These are phyloP conservation scores for Shinisaurus crocodilurus DNA, from an alignment of 2,113 vertebrate genomes.

Conservation along the genomic window DNA sequence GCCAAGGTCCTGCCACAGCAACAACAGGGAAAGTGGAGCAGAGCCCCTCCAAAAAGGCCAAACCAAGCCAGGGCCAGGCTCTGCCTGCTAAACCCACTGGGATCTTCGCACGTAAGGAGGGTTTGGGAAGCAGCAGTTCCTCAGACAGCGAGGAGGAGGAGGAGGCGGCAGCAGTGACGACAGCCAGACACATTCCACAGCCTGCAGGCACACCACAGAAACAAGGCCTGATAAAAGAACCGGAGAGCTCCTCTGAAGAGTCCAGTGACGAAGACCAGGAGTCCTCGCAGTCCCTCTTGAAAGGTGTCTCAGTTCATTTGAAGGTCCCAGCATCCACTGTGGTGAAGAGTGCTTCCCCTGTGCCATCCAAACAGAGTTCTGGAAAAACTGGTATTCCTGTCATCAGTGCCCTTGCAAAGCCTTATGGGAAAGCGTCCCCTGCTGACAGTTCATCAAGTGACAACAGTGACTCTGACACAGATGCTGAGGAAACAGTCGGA, in stretches of 20 bases:
- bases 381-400: conserved; percentile 19
- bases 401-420: conserved; percentile 17
- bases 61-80: neutral
- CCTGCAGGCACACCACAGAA: conserved; percentile 49
- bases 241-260: conserved; percentile 66
- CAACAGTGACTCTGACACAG: conserved; percentile 63
- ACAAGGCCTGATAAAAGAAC: conserved; percentile 47
- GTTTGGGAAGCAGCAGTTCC: conserved; percentile 47
- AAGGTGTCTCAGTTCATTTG: conserved; percentile 56
- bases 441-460: neutral
- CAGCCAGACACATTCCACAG: conserved; percentile 5
- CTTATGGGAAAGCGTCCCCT: neutral
- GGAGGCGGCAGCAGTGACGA: conserved; percentile 4
- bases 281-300: conserved; percentile 77
- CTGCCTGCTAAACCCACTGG: rapidly evolving
- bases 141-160: conserved; percentile 37
- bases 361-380: conserved; percentile 10
- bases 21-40: neutral
- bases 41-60: neutral
- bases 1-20: neutral
- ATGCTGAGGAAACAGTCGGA: conserved; percentile 30
- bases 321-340: conserved; percentile 33
- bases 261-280: conserved; percentile 76
- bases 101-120: neutral
- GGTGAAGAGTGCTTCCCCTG: conserved; percentile 47